A percentile compares a stretch with the other conserved stretches of the same genome.
Evolutionary conservation across 2,113 vertebrate species (phyloP).

Genomic region (Erythrocercus mccallii): DNA sequence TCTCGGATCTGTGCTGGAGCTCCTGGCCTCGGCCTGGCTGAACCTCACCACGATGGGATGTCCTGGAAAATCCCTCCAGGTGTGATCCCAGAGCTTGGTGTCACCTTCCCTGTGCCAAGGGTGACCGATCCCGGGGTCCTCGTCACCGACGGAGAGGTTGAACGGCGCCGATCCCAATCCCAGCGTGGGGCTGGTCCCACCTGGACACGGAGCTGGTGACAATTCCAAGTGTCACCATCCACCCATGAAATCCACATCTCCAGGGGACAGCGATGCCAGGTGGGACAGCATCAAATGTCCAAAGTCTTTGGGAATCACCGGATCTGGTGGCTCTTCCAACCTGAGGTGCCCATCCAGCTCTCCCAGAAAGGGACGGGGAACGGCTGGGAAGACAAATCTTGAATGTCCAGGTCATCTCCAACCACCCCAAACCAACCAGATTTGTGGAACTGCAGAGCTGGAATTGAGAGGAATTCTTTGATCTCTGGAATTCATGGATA

Average conservation of each 20-base stretch:
- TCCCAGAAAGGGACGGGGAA: fast-evolving
- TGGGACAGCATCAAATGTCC: fast-evolving
- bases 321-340: background rate
- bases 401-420: background rate
- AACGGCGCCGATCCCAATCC: fast-evolving
- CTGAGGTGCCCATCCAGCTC: background rate
- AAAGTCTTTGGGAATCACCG: fast-evolving
- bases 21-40: background rate
- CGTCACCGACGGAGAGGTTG: fast-evolving
- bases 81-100: fast-evolving
- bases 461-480: fast-evolving
- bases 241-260: fast-evolving
- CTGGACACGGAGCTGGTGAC: background rate
- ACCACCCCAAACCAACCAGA: fast-evolving
- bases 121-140: fast-evolving
- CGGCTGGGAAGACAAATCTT: background rate
- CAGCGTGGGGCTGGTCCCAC: fast-evolving
- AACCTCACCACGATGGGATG: fast-evolving
- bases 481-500: background rate
- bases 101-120: fast-evolving
- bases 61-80: background rate
- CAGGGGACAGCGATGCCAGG: fast-evolving
- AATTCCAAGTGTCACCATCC: fast-evolving
- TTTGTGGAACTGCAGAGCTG: fast-evolving
- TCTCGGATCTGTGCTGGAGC: fast-evolving